Conservation (phyloP, 2,888 invertebrate species). For the Andrena fulva region DNA sequence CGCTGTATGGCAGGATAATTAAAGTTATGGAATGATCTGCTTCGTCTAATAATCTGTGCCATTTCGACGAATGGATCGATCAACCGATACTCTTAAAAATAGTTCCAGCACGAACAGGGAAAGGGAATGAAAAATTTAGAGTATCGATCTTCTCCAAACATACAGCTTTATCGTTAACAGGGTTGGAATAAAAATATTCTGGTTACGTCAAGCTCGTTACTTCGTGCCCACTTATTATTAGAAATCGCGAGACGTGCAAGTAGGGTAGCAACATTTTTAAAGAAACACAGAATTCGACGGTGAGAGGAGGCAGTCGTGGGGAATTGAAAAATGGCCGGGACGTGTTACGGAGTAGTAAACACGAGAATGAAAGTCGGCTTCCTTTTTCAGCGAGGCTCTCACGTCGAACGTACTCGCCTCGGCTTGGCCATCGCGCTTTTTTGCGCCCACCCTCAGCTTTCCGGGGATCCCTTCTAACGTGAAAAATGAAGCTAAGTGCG, state of each 20-base stretch:
- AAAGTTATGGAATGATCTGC: constrained; percentile 28
- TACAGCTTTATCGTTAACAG: not conserved
- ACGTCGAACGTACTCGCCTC: constrained; percentile 59
- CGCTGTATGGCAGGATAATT: constrained; percentile 12
- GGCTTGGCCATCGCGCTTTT: constrained; percentile 50
- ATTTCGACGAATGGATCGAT: constrained; percentile 3
- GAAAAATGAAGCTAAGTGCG: constrained; percentile 66
- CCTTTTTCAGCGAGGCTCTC: constrained; percentile 49
- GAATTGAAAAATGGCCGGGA: constrained; percentile 63
- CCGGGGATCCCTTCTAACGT: constrained; percentile 48
- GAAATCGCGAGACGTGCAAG: not conserved
- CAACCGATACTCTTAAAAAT: not conserved
- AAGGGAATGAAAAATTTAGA: not conserved
- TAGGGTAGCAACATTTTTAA: constrained; percentile 12
- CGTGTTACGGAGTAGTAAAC: constrained; percentile 62
- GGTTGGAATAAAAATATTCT: not conserved
- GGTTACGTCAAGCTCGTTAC: not conserved
- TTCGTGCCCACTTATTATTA: not conserved
- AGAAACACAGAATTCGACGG: constrained; percentile 29
- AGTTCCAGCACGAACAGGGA: too few species aligned
- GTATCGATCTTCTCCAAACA: not conserved
- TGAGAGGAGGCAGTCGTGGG: constrained; percentile 18
- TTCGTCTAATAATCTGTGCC: constrained; percentile 12
- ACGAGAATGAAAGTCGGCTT: constrained; percentile 53
- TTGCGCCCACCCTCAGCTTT: constrained; percentile 32